Evolutionary conservation across 1,140 invertebrate species (phyloP), one percentile per base, ranked within the genome.

Genomic region (Telenomus remus): DNA sequence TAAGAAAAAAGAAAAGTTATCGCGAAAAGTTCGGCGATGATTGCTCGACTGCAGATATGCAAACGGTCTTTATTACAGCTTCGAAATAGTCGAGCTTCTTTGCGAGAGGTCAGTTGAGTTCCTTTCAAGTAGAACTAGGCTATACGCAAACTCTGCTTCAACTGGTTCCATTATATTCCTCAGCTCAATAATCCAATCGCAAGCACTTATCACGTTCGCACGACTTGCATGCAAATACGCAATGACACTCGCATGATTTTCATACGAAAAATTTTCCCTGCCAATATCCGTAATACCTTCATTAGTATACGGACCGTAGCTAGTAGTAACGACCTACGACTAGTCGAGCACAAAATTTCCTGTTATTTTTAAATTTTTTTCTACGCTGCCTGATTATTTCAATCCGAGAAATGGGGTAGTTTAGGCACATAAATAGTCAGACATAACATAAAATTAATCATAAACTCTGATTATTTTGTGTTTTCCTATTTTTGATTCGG

Each of bases 121-220:
- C 49, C 12, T 65, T 65, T 47, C 50, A 10, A 42, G 39, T 42
- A 33, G n/a, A 55, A 12, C 49, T 55, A 8, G 50, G 50, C 53
- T 53, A 44, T 69, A 69, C 50, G 65, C 65, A 60, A 69, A 60
- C 65, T 69, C 56, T 44, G 48, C 46, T 47, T 33, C 39, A 68
- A 59, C 47, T 68, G 54, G 16, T 6, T 33, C 55, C 35, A 54
- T 60, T 54, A 69, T 69, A 69, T 46, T 59, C 33, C 34, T 11
- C 43, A 43, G 49, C 50, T 69, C 56, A 69, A 69, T 69, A 69
- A 69, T 69, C 65, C 39, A 69, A 60, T 69, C 60, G 39, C 42
- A 60, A 60, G 55, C 48, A 60, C 55, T 69, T 69, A 69, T 54
- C 65, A 43, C 43, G 50, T 48, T 54, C 56, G 27, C 27, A 50